Conservation (phyloP, 2,888 invertebrate genomes). For the Tuberolachnus salignus region DNA sequence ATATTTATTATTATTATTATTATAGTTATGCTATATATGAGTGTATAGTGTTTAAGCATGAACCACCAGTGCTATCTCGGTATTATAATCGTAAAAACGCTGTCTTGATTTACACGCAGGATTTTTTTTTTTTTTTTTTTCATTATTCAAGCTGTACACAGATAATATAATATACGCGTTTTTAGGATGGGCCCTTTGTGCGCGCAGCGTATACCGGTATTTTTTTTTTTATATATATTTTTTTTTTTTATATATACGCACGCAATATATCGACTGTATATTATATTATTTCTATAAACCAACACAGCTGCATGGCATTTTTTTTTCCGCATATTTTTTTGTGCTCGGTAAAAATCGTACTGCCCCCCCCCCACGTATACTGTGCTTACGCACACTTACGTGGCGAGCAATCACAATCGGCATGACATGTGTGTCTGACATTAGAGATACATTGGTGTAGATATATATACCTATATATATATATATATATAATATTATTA, state of each 20-base stretch:
- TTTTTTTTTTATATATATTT: no score
- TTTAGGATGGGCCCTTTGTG: conserved; percentile 45
- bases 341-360: conserved; percentile 40
- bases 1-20: no score
- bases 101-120: conserved; percentile 48
- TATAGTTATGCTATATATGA: no score
- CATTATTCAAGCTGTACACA: conserved; percentile 8
- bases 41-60: background rate
- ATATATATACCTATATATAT: conserved; percentile 13
- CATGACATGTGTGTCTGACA: conserved; percentile 52
- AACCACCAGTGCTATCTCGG: conserved; percentile 34
- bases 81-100: conserved; percentile 40
- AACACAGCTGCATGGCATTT: conserved; percentile 48
- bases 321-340: conserved; percentile 52
- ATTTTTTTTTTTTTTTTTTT: conserved; percentile 35
- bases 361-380: conserved; percentile 13
- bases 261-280: conserved; percentile 28
- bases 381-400: background rate
- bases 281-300: conserved; percentile 45
- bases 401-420: conserved; percentile 45
- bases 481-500: no score
- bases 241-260: conserved; percentile 6
- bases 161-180: conserved; percentile 16
- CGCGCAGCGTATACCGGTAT: conserved; percentile 20
- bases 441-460: conserved; percentile 42